These are phyloP conservation scores for Dasypogon diadema DNA, from an alignment of 2,888 invertebrate genomes.

Conservation along the genomic window DNA sequence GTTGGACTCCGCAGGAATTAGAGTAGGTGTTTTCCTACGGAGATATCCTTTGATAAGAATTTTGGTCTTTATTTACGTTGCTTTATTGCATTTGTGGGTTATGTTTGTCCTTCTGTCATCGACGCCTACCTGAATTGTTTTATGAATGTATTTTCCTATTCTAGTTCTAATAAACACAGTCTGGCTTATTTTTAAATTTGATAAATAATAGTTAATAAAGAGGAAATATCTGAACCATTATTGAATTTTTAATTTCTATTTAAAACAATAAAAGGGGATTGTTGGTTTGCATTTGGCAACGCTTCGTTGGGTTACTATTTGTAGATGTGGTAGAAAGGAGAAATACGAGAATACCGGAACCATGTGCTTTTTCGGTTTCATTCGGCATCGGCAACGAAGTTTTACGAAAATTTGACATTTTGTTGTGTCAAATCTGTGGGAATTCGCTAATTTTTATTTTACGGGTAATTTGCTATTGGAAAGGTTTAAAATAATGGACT, in stretches of 20 bases:
- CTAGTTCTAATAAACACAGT: too few species aligned
- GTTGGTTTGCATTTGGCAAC: too few species aligned
- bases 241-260: too few species aligned
- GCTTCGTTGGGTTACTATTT: too few species aligned
- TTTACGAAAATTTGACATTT: neutral
- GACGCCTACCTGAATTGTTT: conserved; percentile 63
- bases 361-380: conserved; percentile 17
- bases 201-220: too few species aligned
- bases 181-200: too few species aligned
- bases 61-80: conserved; percentile 87
- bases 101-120: conserved; percentile 82
- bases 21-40: conserved; percentile 82
- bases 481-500: conserved; percentile 61
- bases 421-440: neutral
- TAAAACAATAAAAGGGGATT: too few species aligned
- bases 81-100: conserved; percentile 86
- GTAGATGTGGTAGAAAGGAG: too few species aligned
- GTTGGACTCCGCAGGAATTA: conserved; percentile 81
- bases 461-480: neutral
- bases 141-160: too few species aligned
- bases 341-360: neutral
- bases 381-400: neutral
- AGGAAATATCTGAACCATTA: too few species aligned
- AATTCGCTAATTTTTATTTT: neutral
- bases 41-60: conserved; percentile 86